Conservation (phyloP, 2,797 vertebrate genomes). For the Pipistrellus pygmaeus region DNA sequence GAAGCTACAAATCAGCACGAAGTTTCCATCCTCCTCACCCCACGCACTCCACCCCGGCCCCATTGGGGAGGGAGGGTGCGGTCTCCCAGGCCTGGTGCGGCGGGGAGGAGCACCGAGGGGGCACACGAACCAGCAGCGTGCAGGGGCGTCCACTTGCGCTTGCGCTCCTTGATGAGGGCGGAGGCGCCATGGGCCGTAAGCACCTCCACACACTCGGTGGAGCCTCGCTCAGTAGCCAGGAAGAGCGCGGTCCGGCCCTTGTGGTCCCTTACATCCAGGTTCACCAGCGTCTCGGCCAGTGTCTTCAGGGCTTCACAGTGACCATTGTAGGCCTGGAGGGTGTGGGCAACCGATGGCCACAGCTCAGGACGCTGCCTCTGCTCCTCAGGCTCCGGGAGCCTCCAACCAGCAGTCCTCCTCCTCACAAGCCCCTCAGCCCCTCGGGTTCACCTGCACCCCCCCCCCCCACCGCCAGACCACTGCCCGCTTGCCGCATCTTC, state of each 20-base stretch:
- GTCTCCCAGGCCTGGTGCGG: background rate
- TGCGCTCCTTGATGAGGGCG: conserved; percentile 94
- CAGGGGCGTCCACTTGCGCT: conserved; percentile 95
- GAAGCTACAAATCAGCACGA: background rate
- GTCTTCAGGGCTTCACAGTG: conserved; percentile 97
- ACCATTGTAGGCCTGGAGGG: conserved; percentile 94
- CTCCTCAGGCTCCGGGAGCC: background rate
- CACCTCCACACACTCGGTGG: conserved; percentile 95
- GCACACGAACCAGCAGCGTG: conserved; percentile 93
- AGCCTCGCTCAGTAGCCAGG: conserved; percentile 95
- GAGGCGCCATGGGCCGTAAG: conserved; percentile 96
- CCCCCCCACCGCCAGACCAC: background rate
- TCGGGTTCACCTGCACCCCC: background rate
- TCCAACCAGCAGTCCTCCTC: background rate
- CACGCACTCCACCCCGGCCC: background rate
- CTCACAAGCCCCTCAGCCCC: background rate
- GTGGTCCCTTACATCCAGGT: conserved; percentile 95
- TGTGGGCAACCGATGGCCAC: background rate
- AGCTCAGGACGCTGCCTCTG: background rate
- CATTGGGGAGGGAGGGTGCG: background rate
- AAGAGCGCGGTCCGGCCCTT: conserved; percentile 96
- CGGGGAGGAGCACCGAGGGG: background rate
- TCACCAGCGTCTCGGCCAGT: conserved; percentile 96
- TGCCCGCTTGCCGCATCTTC: background rate
- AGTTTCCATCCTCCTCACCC: background rate